phyloP scores from a whole-genome alignment of 2,113 vertebrate genomes.

The Nymphicus hollandicus region DNA sequence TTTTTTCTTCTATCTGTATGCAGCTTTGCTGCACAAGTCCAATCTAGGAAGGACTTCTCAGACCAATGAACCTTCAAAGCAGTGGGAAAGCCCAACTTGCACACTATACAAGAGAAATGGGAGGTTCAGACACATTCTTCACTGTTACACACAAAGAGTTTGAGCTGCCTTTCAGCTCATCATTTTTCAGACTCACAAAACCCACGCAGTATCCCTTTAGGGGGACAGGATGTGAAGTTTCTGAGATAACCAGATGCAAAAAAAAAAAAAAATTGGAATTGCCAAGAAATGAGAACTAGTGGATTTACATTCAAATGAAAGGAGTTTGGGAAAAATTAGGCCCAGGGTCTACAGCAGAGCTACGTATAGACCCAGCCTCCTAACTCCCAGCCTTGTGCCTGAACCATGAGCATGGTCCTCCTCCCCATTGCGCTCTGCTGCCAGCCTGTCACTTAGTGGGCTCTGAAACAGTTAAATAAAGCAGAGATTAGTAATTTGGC shows the following conservation, averaged over 20 bases:
- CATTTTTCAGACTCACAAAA: constrained; percentile 13
- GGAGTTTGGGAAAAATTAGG: not conserved
- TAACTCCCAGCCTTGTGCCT: not conserved
- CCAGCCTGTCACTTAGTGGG: not conserved
- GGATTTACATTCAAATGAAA: not conserved
- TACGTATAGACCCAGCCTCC: not conserved
- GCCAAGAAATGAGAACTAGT: not conserved
- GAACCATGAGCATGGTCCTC: not conserved
- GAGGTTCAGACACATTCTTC: not conserved
- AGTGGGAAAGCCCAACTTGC: not conserved
- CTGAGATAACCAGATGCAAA: not conserved
- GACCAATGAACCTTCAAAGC: not conserved
- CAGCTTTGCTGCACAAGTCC: not conserved
- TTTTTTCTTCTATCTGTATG: not conserved
- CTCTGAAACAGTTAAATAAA: constrained; percentile 20
- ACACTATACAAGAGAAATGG: not conserved
- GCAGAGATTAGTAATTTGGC: not conserved
- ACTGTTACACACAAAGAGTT: not conserved
- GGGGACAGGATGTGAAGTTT: not conserved
- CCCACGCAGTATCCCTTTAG: accelerated
- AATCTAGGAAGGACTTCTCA: not conserved
- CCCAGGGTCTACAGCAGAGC: not conserved
- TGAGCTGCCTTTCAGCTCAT: not conserved
- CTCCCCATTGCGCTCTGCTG: not conserved
- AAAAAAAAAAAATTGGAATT: not conserved